Conservation (phyloP, 2,888 invertebrate genomes). For the Electrophaes corylata region DNA sequence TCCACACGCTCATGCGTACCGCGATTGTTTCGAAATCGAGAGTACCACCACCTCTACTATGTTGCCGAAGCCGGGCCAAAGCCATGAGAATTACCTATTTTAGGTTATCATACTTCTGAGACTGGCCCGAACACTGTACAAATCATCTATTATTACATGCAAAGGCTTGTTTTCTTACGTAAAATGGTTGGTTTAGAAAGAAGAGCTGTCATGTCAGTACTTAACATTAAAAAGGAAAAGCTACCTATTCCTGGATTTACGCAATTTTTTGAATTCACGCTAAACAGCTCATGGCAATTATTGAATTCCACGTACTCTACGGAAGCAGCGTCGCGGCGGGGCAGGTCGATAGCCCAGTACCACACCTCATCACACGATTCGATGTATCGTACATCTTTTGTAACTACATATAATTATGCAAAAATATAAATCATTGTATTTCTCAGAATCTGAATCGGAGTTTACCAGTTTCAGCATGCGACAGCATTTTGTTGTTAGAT, state of each 20-base stretch:
- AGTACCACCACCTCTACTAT: constrained; percentile 51
- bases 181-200: constrained; percentile 11
- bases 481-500: not conserved
- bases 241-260: constrained; percentile 43
- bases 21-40: constrained; percentile 79
- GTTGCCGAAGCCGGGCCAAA: constrained; percentile 43
- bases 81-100: constrained; percentile 45
- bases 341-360: constrained; percentile 39
- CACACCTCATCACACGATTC: constrained; percentile 18
- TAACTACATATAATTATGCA: not conserved
- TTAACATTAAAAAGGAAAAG: constrained; percentile 36
- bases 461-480: not conserved
- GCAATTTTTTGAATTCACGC: constrained; percentile 50
- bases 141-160: too few relatives aligned
- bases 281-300: constrained; percentile 57
- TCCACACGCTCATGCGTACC: constrained; percentile 73
- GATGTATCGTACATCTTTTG: constrained; percentile 8
- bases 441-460: constrained; percentile 5
- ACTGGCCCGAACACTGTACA: too few relatives aligned
- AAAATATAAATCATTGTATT: constrained; percentile 8
- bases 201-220: constrained; percentile 11
- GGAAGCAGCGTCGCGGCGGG: too few relatives aligned
- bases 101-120: constrained; percentile 21
- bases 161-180: constrained; percentile 13
- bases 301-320: constrained; percentile 54